phyloP scores from a whole-genome alignment of 2,797 vertebrate species.

The Periophthalmus magnuspinnatus region DNA sequence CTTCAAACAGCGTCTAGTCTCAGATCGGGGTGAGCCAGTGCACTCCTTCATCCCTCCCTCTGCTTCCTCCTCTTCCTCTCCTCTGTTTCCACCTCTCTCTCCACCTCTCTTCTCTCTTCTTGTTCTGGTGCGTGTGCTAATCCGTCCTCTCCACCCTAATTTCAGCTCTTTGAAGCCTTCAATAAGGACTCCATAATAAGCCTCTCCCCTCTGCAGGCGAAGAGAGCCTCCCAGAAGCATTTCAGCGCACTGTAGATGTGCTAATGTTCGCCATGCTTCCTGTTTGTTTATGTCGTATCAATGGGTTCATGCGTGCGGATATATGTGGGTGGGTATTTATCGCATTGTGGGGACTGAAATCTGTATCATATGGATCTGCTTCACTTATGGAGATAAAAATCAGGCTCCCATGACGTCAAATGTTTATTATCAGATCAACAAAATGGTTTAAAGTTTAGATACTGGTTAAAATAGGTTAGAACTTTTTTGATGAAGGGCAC shows the following conservation, averaged over 20 bases:
- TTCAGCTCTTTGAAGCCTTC: constrained; percentile 81
- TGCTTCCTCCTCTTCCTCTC: constrained; percentile 45
- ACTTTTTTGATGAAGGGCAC: too few relatives aligned
- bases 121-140: constrained; percentile 68
- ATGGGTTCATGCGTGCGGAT: constrained; percentile 18
- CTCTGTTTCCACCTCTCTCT: constrained; percentile 17
- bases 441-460: too few relatives aligned
- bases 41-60: constrained; percentile 44
- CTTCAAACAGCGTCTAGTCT: constrained; percentile 53
- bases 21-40: constrained; percentile 63
- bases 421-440: too few relatives aligned
- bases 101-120: constrained; percentile 54
- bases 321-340: constrained; percentile 14
- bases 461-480: too few relatives aligned
- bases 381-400: too few relatives aligned
- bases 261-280: constrained; percentile 57
- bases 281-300: constrained; percentile 48
- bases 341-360: too few relatives aligned
- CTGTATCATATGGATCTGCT: too few relatives aligned
- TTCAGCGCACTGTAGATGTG: constrained; percentile 56
- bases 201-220: constrained; percentile 75
- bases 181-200: constrained; percentile 79
- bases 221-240: constrained; percentile 72
- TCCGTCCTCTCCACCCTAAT: constrained; percentile 78
- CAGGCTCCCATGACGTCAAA: too few relatives aligned